phyloP scores from a whole-genome alignment of 2,888 invertebrate genomes.

The Acholoe squamosa region DNA sequence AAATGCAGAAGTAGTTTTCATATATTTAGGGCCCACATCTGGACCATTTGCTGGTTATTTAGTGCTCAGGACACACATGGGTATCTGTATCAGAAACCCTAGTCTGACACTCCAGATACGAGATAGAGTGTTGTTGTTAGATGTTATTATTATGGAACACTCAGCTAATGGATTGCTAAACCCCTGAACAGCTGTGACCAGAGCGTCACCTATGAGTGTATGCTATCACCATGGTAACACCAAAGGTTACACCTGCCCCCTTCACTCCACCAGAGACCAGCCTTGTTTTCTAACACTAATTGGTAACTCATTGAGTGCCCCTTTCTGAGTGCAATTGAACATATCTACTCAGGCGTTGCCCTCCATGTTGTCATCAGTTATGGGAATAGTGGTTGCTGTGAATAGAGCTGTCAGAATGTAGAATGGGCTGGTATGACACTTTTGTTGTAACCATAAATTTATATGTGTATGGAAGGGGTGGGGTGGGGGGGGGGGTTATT shows the following conservation, averaged over 20 bases:
- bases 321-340: not conserved
- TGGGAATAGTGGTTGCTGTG: too few species aligned
- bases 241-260: conserved; percentile 5
- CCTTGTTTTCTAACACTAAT: conserved; percentile 1
- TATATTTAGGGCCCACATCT: too few species aligned
- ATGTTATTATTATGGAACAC: not conserved
- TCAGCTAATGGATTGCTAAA: not conserved
- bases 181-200: not conserved
- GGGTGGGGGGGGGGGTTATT: too few species aligned
- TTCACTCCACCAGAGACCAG: not conserved
- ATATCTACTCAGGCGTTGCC: not conserved
- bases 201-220: conserved; percentile 12
- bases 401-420: too few species aligned
- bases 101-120: not conserved
- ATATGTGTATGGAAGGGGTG: too few species aligned
- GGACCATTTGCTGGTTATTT: too few species aligned
- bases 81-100: too few species aligned
- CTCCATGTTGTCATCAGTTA: too few species aligned
- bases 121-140: not conserved
- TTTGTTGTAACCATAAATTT: too few species aligned
- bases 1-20: too few species aligned
- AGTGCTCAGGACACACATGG: too few species aligned
- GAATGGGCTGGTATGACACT: too few species aligned
- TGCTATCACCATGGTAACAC: not conserved
- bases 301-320: not conserved